A percentile compares a stretch with the other conserved stretches of the same genome.
Evolutionary conservation across 2,888 invertebrate genomes (phyloP).

Genomic region (Drepana falcataria): DNA sequence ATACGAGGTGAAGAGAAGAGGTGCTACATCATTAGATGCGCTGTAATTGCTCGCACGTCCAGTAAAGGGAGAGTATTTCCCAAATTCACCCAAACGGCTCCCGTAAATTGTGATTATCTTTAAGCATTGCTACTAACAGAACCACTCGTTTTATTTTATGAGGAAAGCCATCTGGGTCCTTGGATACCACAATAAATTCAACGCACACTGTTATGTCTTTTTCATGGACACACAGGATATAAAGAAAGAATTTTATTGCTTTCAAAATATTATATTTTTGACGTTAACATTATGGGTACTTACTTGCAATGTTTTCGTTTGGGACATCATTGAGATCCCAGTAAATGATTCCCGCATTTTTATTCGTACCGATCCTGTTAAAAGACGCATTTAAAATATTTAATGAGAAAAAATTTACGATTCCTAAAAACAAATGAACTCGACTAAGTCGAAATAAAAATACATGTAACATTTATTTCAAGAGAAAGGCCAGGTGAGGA

Average conservation of each 20-base stretch:
- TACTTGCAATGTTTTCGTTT: constrained; percentile 27
- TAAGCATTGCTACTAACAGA: constrained; percentile 69
- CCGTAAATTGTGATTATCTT: constrained; percentile 78
- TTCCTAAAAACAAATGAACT: neutral
- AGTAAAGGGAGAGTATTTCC: constrained; percentile 54
- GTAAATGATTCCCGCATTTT: neutral
- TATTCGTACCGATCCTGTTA: neutral
- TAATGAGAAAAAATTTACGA: no score
- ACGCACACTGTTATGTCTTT: constrained; percentile 70
- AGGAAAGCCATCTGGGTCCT: constrained; percentile 74
- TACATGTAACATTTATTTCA: constrained; percentile 8
- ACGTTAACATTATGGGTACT: constrained; percentile 36
- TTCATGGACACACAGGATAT: constrained; percentile 67
- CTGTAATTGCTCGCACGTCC: constrained; percentile 61
- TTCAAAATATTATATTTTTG: constrained; percentile 56
- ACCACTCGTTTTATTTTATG: constrained; percentile 75
- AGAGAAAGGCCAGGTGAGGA: constrained; percentile 6
- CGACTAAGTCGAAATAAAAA: neutral
- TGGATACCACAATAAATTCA: constrained; percentile 72
- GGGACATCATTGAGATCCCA: constrained; percentile 15
- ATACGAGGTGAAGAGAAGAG: constrained; percentile 27
- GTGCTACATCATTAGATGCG: constrained; percentile 55
- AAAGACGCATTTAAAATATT: neutral
- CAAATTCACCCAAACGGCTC: constrained; percentile 53
- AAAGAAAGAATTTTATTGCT: constrained; percentile 63